Conservation (phyloP, 1,140 invertebrate genomes). For the Centruroides sculpturatus region DNA sequence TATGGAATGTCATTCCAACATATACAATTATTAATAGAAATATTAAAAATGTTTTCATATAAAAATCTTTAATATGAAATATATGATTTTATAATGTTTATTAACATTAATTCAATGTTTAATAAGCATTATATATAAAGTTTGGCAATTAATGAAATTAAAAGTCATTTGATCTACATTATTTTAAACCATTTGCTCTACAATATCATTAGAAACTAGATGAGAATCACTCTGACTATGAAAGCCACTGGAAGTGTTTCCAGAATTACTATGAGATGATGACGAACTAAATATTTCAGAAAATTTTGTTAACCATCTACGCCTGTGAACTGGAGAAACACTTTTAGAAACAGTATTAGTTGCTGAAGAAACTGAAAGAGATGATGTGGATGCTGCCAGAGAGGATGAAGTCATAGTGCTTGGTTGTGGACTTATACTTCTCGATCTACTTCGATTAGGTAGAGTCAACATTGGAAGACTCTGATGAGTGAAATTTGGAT, state of each 20-base stretch:
- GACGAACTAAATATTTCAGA: neutral
- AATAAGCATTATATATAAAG: no score
- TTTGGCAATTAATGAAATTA: no score
- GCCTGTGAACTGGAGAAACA: neutral
- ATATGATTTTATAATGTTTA: no score
- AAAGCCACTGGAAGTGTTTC: slow-evolving; percentile 10
- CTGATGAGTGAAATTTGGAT: neutral
- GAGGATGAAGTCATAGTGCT: neutral
- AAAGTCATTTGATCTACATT: no score
- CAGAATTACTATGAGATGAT: neutral
- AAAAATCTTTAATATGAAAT: no score
- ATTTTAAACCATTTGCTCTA: no score
- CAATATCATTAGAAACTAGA: no score
- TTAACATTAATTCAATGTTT: no score
- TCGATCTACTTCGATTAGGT: neutral
- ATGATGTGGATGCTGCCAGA: neutral
- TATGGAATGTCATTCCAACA: no score
- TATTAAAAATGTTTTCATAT: no score
- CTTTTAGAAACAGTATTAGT: neutral
- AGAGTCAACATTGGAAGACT: neutral
- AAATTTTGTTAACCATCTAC: neutral
- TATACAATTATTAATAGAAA: no score
- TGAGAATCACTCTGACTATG: slow-evolving; percentile 1
- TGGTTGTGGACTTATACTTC: neutral
- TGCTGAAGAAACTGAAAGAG: neutral